phyloP scores from a whole-genome alignment of 2,888 invertebrate genomes.

The Hemicrepidius hirtus region DNA sequence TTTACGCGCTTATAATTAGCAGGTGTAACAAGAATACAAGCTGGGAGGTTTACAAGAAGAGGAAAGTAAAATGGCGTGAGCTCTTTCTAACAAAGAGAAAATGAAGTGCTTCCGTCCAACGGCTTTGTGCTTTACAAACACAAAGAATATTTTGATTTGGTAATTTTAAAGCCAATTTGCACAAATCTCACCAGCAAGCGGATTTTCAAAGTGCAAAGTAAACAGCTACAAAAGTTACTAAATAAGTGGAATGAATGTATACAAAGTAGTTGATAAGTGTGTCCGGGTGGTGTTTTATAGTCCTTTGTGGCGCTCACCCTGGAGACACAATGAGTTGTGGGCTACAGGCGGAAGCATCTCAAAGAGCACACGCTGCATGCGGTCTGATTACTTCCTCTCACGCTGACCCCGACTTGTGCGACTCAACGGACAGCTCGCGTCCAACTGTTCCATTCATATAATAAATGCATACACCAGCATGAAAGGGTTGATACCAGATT shows the following conservation, averaged over 20 bases:
- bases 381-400: conserved; percentile 64
- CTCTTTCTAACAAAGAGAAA: conserved; percentile 26
- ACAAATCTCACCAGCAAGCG: conserved; percentile 32
- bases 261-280: conserved; percentile 59
- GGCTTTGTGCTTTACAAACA: conserved; percentile 14
- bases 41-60: conserved; percentile 12
- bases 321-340: conserved; percentile 58
- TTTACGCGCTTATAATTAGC: neutral
- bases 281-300: conserved; percentile 63
- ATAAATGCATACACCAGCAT: conserved; percentile 4
- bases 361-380: conserved; percentile 63
- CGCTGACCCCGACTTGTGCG: conserved; percentile 52
- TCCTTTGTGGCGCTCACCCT: conserved; percentile 59
- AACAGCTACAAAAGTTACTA: conserved; percentile 48
- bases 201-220: conserved; percentile 46
- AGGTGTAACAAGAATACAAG: neutral
- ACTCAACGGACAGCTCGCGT: conserved; percentile 35
- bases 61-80: neutral
- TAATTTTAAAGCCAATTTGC: conserved; percentile 42
- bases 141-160: conserved; percentile 39
- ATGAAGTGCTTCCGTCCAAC: neutral
- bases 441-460: conserved; percentile 26
- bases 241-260: conserved; percentile 51
- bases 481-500: too few species aligned
- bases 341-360: conserved; percentile 62